Percentiles rank a stretch among this genome's conserved stretches.
Conservation (phyloP, 1,140 invertebrate genomes). For the Platorchestia sp. region DNA sequence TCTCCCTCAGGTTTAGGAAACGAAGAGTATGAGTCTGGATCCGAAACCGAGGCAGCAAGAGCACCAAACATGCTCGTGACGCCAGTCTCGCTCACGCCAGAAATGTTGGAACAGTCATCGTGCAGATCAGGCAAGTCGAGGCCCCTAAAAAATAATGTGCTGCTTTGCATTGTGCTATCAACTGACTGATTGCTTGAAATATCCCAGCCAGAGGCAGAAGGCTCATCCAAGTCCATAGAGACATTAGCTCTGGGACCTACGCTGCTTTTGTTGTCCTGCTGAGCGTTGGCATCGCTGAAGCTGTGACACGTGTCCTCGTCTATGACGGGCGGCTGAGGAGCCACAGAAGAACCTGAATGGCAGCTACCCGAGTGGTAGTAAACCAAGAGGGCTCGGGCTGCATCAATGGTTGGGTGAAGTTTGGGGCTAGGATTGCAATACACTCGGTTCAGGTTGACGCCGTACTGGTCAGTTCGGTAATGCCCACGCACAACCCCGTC, state of each 20-base stretch:
- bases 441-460: constrained; percentile 90
- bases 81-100: constrained; percentile 64
- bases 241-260: constrained; percentile 23
- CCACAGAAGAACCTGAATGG: constrained; percentile 3
- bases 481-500: constrained; percentile 92
- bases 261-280: background rate
- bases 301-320: constrained; percentile 67
- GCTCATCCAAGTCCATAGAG: constrained; percentile 66
- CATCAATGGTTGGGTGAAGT: constrained; percentile 87
- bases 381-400: constrained; percentile 83
- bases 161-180: constrained; percentile 56
- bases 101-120: constrained; percentile 65
- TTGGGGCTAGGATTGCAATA: constrained; percentile 83
- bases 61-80: constrained; percentile 66
- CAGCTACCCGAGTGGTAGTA: constrained; percentile 72
- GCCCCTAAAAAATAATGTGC: constrained; percentile 56
- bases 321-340: constrained; percentile 59
- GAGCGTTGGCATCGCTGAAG: constrained; percentile 64
- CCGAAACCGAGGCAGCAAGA: constrained; percentile 58
- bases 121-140: constrained; percentile 59
- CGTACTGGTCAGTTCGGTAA: constrained; percentile 89
- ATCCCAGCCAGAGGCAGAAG: constrained; percentile 66
- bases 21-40: constrained; percentile 4
- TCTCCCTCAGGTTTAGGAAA: background rate
- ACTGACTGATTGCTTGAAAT: constrained; percentile 64